Base-by-base conservation (phyloP, 2,888 invertebrate species). In the Nebria brevicollis region DNA sequence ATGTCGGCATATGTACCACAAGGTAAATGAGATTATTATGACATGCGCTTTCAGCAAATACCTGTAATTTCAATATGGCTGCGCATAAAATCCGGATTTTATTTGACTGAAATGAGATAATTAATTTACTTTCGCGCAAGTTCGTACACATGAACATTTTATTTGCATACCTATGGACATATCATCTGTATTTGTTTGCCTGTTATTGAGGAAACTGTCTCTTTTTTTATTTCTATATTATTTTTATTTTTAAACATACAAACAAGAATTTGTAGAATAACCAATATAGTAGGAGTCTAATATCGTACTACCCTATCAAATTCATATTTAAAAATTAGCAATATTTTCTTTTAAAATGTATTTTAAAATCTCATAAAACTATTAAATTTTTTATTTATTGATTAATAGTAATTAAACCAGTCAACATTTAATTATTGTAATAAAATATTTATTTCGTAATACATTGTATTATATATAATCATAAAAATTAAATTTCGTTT, bases 71-170 rank as follows among this genome's bases (percentile, higher is more conserved):
- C 41, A 34, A 73, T 34, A 73, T 34, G 41, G 54, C 54, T 8
- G 43, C 43, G 10, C 43, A 41, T 73, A 73, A 42, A 73, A 13
- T 42, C 7, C n/a, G 41, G n/a, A n/a, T 26, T 73, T 73, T 73
- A 73, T 73, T 54, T 73, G 73, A n/a, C 42, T 43, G 73, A 11
- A 73, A 73, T 42, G n/a, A 15, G 73, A 73, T 73, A 73, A 73
- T 73, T 73, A 73, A 73, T 42, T 73, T 73, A 73, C 42, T 41
- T 73, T 73, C 42, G 13, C 2, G 73, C 73, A 41, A 41, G 34
- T 11, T 41, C 41, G 43, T 73, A 73, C 42, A 43, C 41, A 34
- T 41, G 41, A 26, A 26, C 15, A 42, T 73, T 73, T 73, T 43
- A 73, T 73, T 73, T 73, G 73, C 43, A 41, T 41, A 42, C 70